Conservation (phyloP, 2,113 vertebrate genomes). For the Onychostruthus taczanowskii region DNA sequence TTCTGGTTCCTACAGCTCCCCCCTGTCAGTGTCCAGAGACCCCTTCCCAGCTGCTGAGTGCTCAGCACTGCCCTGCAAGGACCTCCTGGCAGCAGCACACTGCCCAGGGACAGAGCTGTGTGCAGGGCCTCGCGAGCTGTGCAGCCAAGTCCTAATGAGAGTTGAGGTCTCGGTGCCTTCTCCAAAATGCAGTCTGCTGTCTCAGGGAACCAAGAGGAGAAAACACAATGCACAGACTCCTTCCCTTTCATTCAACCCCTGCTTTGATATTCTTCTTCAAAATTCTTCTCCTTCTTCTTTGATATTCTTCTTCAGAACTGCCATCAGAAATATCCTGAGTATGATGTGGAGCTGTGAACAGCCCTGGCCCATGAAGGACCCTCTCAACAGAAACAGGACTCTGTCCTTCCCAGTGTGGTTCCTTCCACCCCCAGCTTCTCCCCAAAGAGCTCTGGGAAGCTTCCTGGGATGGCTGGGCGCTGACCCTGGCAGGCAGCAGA, state of each 20-base stretch:
- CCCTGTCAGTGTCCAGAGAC: not conserved
- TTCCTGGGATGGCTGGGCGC: not conserved
- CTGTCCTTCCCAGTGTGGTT: accelerated
- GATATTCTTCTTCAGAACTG: not conserved
- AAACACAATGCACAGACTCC: not conserved
- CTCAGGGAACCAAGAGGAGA: not conserved
- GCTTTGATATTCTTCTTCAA: not conserved
- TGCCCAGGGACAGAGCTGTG: not conserved
- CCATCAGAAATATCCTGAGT: not conserved
- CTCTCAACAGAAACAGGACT: not conserved
- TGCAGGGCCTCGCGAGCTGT: not conserved
- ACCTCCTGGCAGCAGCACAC: not conserved
- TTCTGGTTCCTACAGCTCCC: not conserved
- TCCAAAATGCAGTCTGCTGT: not conserved
- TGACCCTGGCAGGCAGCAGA: not conserved
- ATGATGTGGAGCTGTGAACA: not conserved
- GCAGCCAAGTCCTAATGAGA: not conserved
- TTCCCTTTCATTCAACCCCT: not conserved
- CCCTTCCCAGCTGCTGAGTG: not conserved
- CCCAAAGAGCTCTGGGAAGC: not conserved
- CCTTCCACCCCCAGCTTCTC: not conserved
- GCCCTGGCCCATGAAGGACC: not conserved
- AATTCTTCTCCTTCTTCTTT: not conserved
- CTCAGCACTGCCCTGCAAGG: not conserved
- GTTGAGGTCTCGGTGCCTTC: not conserved